Base-by-base conservation (phyloP, 23 tunicate species). In the Ciona savignyi region DNA sequence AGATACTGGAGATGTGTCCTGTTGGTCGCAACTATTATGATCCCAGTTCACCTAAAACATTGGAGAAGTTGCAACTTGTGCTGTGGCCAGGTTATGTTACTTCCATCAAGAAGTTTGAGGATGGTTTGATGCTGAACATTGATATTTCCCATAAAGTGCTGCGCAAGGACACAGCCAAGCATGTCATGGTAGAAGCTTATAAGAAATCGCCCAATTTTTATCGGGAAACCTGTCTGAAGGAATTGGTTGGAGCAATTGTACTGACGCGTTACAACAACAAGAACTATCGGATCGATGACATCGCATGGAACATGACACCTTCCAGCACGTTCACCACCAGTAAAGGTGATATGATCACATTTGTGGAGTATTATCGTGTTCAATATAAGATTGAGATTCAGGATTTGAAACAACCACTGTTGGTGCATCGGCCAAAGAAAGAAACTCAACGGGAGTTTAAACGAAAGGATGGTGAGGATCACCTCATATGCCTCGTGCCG, bases 81-180 rank as follows among this genome's bases (percentile, higher is more conserved):
- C 35, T 88, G n/a, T 88, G 96, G 96, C 96, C 96, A 32, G 96
- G 96, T 3, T 88, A 82, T 65, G 93, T 89, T 0, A 87, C 93
- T 2, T 81, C 94, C 9, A 82, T 93, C 30, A 81, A 77, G 35
- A 78, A 30, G 11, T 89, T 81, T 79, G 98, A 93, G 76, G 98
- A 89, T 68, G 98, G 98, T 25, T 31, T 93, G 68, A 66, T 86
- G 51, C 30, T 93, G 70, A 89, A 87, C 63, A 77, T 89, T 62
- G 93, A 93, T 63, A 73, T 81, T 22, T 79, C 89, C 15, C 88
- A 82, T 34, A 93, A 93, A 78, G 94, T 93, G 33, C 67, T 93
- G 29, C 75, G 95, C n/a, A 71, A 69, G 9, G 93, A 87, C 23
- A 93, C 94, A 4, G 98, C 93, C 1, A 66, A 70, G 1, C 32